phyloP scores from a whole-genome alignment of 2,113 vertebrate genomes.

The Diglossa brunneiventris region DNA sequence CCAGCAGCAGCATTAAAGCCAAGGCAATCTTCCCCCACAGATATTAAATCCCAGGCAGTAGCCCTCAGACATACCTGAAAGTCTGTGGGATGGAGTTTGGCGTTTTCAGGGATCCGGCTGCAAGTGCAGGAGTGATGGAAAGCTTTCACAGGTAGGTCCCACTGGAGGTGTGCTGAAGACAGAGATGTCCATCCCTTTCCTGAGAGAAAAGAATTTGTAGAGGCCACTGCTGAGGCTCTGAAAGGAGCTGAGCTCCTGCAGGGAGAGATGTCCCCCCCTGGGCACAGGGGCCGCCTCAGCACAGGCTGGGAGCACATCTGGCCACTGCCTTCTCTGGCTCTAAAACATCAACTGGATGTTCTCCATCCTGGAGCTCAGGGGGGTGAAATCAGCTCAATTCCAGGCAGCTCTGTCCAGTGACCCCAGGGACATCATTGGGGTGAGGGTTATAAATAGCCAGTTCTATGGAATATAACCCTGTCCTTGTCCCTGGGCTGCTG shows the following conservation, averaged over 20 bases:
- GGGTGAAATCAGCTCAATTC: neutral
- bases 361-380: too few relatives aligned
- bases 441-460: too few relatives aligned
- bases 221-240: neutral
- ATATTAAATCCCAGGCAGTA: neutral
- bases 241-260: rapidly evolving
- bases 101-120: neutral
- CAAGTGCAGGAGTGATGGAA: neutral
- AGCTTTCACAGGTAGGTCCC: neutral
- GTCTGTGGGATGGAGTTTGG: too few relatives aligned
- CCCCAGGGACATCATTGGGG: too few relatives aligned
- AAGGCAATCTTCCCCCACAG: neutral
- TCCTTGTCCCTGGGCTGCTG: too few relatives aligned
- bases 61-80: neutral
- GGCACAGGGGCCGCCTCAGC: neutral
- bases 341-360: neutral
- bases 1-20: too few relatives aligned
- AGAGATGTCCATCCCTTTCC: neutral
- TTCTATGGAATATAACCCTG: too few relatives aligned
- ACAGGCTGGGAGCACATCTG: rapidly evolving
- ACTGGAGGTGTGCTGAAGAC: neutral
- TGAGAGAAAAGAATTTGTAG: neutral
- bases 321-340: neutral
- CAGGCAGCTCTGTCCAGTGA: neutral
- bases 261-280: rapidly evolving